Evolutionary conservation across 2,888 invertebrate genomes (phyloP), one percentile per base, ranked within the genome.

Genomic region (Cryptocephalus primarius): DNA sequence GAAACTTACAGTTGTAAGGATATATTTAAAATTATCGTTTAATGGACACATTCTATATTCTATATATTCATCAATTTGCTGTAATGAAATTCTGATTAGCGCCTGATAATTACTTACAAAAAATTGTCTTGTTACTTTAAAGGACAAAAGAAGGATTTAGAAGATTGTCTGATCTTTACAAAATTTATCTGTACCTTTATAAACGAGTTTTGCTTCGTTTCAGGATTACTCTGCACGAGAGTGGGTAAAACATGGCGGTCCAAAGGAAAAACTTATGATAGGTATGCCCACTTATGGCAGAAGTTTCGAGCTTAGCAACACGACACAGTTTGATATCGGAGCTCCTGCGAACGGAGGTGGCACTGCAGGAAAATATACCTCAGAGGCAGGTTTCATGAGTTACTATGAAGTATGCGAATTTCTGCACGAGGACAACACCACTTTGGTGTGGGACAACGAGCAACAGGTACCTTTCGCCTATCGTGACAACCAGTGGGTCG

Each of bases 381-480:
- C 85, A 55, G 95, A 96, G 70, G 85, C 90, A 8, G 96, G 96
- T 11, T 94, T 95, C 69, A 80, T 94, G 71, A 88, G 94, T 4
- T 95, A 92, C 71, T 96, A 94, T 64, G 96, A 96, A 76, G 82
- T 94, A 43, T 95, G 94, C 67, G 85, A 90, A 59, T 92, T 94
- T 75, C 74, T 95, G 39, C 83, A 88, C 48, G 86, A 84, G 53
- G 86, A 89, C 56, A 92, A 92, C 65, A 93, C 92, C 0, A 93
- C 92, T 0, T 74, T 93, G 4, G 92, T 93, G 0, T 94, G 93
- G 93, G 93, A 93, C 65, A 92, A 91, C 53, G 93, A 93, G 58
- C 93, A 93, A 63, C 90, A 92, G 76, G 93, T 91, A 45, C 95
- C 95, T 8, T 95, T 95, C 67, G 92, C 93, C 0, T 93, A 93